Conservation (phyloP, 30 jellyfish, hydroid and myxozoan genomes). For the Mastigias papua region DNA sequence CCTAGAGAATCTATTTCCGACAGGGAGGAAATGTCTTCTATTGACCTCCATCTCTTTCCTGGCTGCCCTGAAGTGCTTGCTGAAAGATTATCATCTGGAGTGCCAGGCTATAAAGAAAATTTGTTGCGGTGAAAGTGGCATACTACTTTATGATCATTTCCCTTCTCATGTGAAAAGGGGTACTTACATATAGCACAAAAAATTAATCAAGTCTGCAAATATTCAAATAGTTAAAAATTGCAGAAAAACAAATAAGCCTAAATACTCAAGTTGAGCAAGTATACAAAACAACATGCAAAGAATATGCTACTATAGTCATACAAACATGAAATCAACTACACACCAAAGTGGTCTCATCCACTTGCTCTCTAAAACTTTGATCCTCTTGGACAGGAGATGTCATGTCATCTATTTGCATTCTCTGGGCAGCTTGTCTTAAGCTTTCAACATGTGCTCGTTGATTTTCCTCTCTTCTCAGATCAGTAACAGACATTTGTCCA, state of each 20-base stretch:
- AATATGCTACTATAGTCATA: background rate
- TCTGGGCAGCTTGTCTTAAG: slow-evolving; percentile 83
- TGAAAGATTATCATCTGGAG: slow-evolving; percentile 4
- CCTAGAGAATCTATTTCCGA: slow-evolving; percentile 73
- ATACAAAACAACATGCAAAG: too few species aligned
- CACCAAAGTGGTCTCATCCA: slow-evolving; percentile 12
- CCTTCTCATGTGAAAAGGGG: too few species aligned
- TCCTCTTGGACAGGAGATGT: slow-evolving; percentile 13
- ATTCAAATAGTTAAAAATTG: too few species aligned
- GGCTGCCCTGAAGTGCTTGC: background rate
- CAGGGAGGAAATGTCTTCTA: slow-evolving; percentile 79
- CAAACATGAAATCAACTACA: background rate
- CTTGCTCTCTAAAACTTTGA: background rate
- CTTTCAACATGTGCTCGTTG: slow-evolving; percentile 76
- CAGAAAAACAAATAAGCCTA: too few species aligned
- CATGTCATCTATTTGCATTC: slow-evolving; percentile 71
- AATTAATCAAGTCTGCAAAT: too few species aligned
- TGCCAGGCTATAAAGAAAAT: slow-evolving; percentile 61
- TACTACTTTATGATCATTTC: too few species aligned
- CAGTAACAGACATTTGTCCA: slow-evolving; percentile 82
- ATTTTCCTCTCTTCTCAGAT: slow-evolving; percentile 69
- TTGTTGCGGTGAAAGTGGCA: too few species aligned
- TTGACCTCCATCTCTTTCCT: slow-evolving; percentile 71
- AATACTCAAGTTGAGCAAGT: too few species aligned
- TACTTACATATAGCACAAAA: too few species aligned